A percentile compares a stretch with the other conserved stretches of the same genome.
These are phyloP conservation scores for Tamandua tetradactyla DNA, from an alignment of 2,797 vertebrate species.

Conservation along the genomic window DNA sequence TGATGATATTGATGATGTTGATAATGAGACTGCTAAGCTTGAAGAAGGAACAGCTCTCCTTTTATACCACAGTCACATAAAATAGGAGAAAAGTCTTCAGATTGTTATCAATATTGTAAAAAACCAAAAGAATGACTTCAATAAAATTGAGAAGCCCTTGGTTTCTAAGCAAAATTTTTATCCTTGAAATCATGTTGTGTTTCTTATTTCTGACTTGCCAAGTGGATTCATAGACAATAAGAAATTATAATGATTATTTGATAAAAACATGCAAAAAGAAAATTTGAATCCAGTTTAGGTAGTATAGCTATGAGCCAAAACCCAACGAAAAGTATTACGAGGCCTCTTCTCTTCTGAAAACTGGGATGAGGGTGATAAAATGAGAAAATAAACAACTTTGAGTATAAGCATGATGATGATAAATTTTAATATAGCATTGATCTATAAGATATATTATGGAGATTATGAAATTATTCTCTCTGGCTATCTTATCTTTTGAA, in stretches of 20 bases:
- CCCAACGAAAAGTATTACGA: not conserved
- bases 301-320: not conserved
- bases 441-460: not conserved
- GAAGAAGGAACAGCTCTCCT: not conserved
- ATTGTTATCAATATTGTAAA: constrained; percentile 35
- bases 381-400: not conserved
- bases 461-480: not conserved
- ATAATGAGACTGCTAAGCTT: not conserved
- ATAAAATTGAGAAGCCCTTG: constrained; percentile 38
- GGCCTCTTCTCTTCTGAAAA: not conserved
- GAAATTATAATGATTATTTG: not conserved
- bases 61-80: constrained; percentile 26
- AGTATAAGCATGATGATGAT: not conserved
- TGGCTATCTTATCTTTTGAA: constrained; percentile 22
- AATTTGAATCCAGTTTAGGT: constrained; percentile 1
- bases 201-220: not conserved
- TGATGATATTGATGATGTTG: not conserved
- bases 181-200: constrained; percentile 26
- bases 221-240: constrained; percentile 11
- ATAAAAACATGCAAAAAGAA: constrained; percentile 36
- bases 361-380: not conserved
- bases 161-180: constrained; percentile 18
- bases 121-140: not conserved
- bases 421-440: not conserved
- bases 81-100: not conserved